Base-by-base conservation (phyloP, 1,140 invertebrate genomes). In the Drosophila orena region DNA sequence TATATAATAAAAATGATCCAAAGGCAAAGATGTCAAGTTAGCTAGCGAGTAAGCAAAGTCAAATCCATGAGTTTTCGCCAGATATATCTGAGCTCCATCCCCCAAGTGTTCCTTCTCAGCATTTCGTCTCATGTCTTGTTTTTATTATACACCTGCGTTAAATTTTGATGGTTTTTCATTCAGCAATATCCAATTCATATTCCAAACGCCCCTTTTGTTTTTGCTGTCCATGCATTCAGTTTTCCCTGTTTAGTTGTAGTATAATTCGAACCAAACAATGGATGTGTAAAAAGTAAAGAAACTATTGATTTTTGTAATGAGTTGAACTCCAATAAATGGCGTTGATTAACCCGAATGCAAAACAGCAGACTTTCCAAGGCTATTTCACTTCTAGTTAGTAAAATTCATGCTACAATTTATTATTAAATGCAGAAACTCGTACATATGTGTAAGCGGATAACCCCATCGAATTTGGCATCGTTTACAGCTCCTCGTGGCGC, bases 401-500 rank as follows among this genome's bases (percentile, higher is more conserved):
- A 49, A 77, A 81, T 73, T 77, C 27, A 60, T 59, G 74, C 43
- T 70, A 53, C 58, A 34, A 34, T 77, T 60, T 71, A 75, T 77
- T 79, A 64, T 77, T 86, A 83, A 89, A 86, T 88, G 79, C 69
- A 68, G 37, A 71, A 57, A 60, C 46, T 66, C 60, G 37, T 64
- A 60, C 78, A 64, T 56, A 55, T 53, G 30, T 30, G 30, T 55
- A 56, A 35, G 47, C 47, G 58, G 58, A 37, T 12, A 46, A 22
- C 42, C 24, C n/a, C 24, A 27, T 46, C 35, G 12, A 44, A 40
- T 47, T 58, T 59, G 55, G 27, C 40, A 55, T 52, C 17, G 22
- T 44, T 75, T 89, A 89, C 66, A 89, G 64, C 66, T 97, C 96
- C 8, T 95, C 96, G 84, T 97, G 96, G 40, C 93, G 94, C 0